Percentiles rank a stretch among this genome's conserved stretches.
Conservation (phyloP, 2,888 invertebrate genomes). For the Diabrotica balteata region DNA sequence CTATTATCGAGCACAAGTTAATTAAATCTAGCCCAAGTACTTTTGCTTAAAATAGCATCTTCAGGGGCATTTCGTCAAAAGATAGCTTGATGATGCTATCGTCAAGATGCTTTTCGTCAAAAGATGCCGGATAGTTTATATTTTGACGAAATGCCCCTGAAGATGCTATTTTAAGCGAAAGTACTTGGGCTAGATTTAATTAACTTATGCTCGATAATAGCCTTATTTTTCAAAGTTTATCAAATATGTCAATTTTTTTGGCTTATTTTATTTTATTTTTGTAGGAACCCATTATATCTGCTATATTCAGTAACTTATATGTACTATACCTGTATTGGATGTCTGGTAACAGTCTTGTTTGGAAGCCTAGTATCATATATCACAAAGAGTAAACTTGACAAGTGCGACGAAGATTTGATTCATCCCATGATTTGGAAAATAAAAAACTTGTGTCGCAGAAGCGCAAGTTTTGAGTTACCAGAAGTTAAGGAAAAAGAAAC, state of each 20-base stretch:
- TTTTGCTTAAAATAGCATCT: too few species aligned
- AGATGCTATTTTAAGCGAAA: too few species aligned
- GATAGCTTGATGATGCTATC: too few species aligned
- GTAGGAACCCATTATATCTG: constrained; percentile 65
- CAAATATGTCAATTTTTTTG: not conserved
- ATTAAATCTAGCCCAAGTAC: too few species aligned
- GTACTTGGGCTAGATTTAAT: too few species aligned
- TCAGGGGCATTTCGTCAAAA: too few species aligned
- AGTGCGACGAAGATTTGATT: constrained; percentile 71
- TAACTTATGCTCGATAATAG: too few species aligned
- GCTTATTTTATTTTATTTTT: constrained; percentile 39
- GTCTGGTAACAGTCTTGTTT: constrained; percentile 73
- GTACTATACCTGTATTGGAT: constrained; percentile 86
- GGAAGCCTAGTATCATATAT: constrained; percentile 76
- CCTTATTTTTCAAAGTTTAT: too few species aligned
- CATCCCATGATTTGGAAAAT: constrained; percentile 70
- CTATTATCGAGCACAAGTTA: too few species aligned
- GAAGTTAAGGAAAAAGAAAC: not conserved
- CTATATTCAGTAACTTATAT: constrained; percentile 83
- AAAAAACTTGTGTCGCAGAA: constrained; percentile 63
- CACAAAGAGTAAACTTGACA: constrained; percentile 66
- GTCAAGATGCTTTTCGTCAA: too few species aligned
- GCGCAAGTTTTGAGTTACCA: constrained; percentile 29
- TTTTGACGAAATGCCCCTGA: too few species aligned
- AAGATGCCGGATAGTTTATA: too few species aligned